phyloP scores from a whole-genome alignment of 2,797 vertebrate genomes.

The Mionectes olivaceus region DNA sequence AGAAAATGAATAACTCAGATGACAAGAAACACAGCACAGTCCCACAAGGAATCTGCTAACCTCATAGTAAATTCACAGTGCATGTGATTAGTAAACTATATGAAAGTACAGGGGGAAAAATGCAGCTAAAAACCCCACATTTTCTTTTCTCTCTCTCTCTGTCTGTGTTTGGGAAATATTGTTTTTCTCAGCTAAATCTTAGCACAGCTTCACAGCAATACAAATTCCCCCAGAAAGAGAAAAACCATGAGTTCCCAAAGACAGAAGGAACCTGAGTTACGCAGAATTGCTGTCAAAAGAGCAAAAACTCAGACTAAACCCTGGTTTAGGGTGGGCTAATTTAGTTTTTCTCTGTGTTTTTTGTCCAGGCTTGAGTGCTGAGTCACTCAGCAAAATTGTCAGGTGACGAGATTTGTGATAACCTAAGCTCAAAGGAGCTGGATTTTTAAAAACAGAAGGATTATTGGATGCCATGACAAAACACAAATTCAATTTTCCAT shows the following conservation, averaged over 20 bases:
- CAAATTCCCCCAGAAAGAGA: neutral
- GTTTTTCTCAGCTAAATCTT: conserved; percentile 1
- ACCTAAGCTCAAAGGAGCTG: neutral
- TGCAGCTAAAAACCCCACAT: neutral
- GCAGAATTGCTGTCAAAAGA: neutral
- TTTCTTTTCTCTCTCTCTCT: neutral
- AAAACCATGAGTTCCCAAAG: neutral
- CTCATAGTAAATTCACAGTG: conserved; percentile 29
- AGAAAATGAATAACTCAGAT: conserved; percentile 21
- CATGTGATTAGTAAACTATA: conserved; percentile 47
- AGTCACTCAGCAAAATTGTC: neutral
- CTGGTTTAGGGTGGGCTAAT: neutral
- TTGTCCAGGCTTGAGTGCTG: neutral
- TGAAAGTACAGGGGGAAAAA: conserved; percentile 29
- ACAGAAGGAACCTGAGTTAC: neutral
- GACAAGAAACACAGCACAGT: conserved; percentile 13
- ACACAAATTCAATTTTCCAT: neutral
- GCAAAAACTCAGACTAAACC: neutral
- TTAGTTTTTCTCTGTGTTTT: neutral
- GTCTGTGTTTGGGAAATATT: conserved; percentile 24
- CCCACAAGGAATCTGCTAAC: neutral
- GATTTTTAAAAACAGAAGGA: neutral
- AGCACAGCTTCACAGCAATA: neutral
- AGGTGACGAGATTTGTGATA: neutral
- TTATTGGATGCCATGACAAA: neutral